A percentile compares a stretch with the other conserved stretches of the same genome.
Evolutionary conservation across 2,113 vertebrate genomes (phyloP).

Genomic region (Hymenochirus boettgeri): DNA sequence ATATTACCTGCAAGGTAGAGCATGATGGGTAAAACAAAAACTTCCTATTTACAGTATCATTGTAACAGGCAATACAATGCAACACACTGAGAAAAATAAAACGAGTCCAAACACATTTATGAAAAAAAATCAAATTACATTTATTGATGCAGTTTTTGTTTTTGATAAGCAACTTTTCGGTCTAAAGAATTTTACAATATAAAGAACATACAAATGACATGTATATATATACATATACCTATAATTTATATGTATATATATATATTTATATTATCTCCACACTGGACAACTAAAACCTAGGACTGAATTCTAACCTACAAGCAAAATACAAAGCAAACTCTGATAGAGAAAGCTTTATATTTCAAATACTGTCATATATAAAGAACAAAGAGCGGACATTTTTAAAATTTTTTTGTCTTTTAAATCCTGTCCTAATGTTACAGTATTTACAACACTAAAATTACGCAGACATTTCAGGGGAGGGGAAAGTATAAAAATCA

Average conservation of each 20-base stretch:
- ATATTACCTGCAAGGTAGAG: no score
- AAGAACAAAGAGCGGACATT: slow-evolving; percentile 58
- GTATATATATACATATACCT: slow-evolving; percentile 27
- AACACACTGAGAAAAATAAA: no score
- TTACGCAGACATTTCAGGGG: slow-evolving; percentile 66
- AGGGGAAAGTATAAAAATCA: slow-evolving; percentile 65
- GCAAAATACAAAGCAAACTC: slow-evolving; percentile 69
- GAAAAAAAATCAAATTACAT: slow-evolving; percentile 68
- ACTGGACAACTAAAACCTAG: slow-evolving; percentile 75
- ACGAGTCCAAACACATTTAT: slow-evolving; percentile 13
- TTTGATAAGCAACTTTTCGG: slow-evolving; percentile 66
- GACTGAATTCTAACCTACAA: slow-evolving; percentile 71
- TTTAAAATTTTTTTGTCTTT: slow-evolving; percentile 44
- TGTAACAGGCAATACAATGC: no score
- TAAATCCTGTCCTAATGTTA: slow-evolving; percentile 62
- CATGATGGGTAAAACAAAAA: no score
- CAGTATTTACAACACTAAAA: slow-evolving; percentile 76
- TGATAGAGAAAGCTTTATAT: slow-evolving; percentile 63
- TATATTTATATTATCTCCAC: slow-evolving; percentile 69
- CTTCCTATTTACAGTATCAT: no score
- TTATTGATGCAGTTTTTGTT: slow-evolving; percentile 75
- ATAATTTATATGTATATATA: no score
- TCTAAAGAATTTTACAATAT: slow-evolving; percentile 79
- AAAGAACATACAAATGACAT: slow-evolving; percentile 74
- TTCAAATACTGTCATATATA: slow-evolving; percentile 72